Percentiles rank a stretch among this genome's conserved stretches.
phyloP scores from a whole-genome alignment of 2,113 vertebrate genomes.

The cattle (Bos taurus) region DNA sequence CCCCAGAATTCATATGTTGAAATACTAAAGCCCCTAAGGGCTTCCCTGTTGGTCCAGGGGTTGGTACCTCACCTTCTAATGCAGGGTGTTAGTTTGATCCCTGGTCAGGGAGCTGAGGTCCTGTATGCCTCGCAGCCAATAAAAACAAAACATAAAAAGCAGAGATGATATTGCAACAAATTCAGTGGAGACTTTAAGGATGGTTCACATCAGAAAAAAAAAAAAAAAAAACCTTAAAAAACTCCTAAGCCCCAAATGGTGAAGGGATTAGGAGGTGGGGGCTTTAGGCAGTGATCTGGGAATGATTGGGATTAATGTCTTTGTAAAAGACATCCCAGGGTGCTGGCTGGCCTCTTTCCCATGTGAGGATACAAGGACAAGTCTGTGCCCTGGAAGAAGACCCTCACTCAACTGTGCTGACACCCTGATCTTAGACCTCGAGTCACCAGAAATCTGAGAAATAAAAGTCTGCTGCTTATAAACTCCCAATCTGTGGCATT shows the following conservation, averaged over 20 bases:
- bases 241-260: background rate
- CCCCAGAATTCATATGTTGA: background rate
- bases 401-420: background rate
- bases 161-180: background rate
- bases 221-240: background rate
- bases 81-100: background rate
- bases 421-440: background rate
- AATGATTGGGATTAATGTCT: background rate
- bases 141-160: background rate
- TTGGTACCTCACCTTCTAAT: background rate
- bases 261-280: background rate
- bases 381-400: background rate
- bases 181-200: background rate
- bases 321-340: background rate
- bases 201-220: accelerated
- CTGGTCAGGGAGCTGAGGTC: background rate
- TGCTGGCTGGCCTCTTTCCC: background rate
- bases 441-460: background rate
- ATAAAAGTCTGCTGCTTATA: background rate
- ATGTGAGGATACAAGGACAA: background rate
- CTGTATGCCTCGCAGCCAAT: background rate
- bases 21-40: background rate
- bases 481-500: background rate
- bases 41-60: background rate
- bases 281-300: background rate